Percentiles rank a stretch among this genome's conserved stretches.
These are phyloP conservation scores for Pangasius djambal DNA, from an alignment of 2,797 vertebrate genomes.

Conservation along the genomic window DNA sequence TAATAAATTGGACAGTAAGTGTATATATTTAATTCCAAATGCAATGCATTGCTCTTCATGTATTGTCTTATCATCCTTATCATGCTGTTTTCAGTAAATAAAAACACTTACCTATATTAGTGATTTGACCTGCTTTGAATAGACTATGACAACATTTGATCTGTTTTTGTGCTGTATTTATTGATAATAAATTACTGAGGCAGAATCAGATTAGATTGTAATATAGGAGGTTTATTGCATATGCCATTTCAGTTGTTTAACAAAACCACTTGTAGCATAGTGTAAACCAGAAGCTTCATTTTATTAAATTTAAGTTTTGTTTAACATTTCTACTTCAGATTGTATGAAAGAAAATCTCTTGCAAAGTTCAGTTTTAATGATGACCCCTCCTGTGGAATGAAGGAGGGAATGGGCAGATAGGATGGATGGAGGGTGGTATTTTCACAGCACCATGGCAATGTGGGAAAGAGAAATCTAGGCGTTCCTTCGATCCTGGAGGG, in stretches of 20 bases:
- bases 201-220: neutral
- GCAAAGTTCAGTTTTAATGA: neutral
- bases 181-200: neutral
- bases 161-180: neutral
- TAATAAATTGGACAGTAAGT: neutral
- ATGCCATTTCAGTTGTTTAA: neutral
- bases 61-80: neutral
- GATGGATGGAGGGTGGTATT: constrained; percentile 57
- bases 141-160: neutral
- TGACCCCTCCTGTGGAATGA: neutral
- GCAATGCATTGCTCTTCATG: neutral
- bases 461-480: constrained; percentile 27
- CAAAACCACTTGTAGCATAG: neutral
- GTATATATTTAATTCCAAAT: neutral
- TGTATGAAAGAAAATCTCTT: neutral
- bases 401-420: constrained; percentile 60
- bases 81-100: neutral
- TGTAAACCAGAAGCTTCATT: neutral
- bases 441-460: constrained; percentile 54
- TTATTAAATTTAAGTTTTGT: neutral
- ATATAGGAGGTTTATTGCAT: neutral
- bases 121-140: neutral
- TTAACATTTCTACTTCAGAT: neutral
- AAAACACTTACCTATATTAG: neutral
- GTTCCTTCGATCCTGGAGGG: constrained; percentile 20